Evolutionary conservation across 2,113 vertebrate species (phyloP), one percentile per base, ranked within the genome.

Genomic region (Entelurus aequoreus): DNA sequence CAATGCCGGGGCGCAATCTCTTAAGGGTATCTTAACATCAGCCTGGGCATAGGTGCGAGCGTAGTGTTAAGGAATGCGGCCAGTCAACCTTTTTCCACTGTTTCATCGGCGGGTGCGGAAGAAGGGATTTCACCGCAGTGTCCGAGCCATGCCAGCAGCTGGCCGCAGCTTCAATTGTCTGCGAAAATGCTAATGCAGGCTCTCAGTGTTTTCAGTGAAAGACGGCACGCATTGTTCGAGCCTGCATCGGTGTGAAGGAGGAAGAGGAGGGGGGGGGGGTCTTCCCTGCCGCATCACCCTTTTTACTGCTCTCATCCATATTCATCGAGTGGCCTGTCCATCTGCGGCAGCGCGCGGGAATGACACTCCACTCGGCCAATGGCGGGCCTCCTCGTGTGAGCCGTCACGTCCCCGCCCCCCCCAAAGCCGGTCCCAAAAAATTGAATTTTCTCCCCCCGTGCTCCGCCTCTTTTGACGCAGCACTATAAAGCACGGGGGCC

Each of bases 301-400:
- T 88, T 86, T 88, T 83, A 87, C 86, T 86, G 87, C 84, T 88
- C 87, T 88, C 87, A 88, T 88, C 87, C 87, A 88, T 88, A 88
- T 88, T 88, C 87, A 88, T 88, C 87, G 87, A 88, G 86, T 87
- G 76, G 83, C 86, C 84, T 81, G 86, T 89, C 87, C 80, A 78
- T 89, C 87, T 89, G 87, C 86, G 84, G 86, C 77, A 84, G 68
- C 72, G 0, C 62, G 74, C 74, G 60, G 69, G 84, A 89, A 77
- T 84, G 87, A 82, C 84, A 50, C 69, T 70, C 55, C 21, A 3
- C 59, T 54, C 7, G 57, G 59, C 87, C 87, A 89, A 89, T 89
- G 71, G 62, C 55, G 10, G 44, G 63, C 73, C 68, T 66, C 76
- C 74, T 83, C 63, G 65, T 66, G 46, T 49, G 60, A 9, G 48